Evolutionary conservation across 2,113 vertebrate genomes (phyloP).

Genomic region (Bubo bubo): DNA sequence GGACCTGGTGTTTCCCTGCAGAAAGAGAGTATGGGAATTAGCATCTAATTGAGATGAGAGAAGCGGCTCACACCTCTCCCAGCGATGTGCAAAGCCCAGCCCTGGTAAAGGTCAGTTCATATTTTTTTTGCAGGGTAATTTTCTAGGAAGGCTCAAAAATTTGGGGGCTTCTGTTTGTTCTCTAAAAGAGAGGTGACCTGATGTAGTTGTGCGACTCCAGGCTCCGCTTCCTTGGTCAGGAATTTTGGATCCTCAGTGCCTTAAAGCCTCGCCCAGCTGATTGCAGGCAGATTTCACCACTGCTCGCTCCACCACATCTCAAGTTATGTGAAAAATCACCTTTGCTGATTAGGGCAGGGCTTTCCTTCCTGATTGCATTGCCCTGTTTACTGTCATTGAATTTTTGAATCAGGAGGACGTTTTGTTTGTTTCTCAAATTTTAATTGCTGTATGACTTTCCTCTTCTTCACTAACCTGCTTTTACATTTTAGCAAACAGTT

Average conservation of each 20-base stretch:
- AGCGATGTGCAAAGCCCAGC: background rate
- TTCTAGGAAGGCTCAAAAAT: background rate
- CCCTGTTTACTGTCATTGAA: slow-evolving; percentile 69
- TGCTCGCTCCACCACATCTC: slow-evolving; percentile 38
- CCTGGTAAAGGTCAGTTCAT: background rate
- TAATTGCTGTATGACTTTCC: slow-evolving; percentile 67
- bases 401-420: slow-evolving; percentile 53
- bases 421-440: slow-evolving; percentile 61
- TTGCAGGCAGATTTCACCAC: slow-evolving; percentile 32
- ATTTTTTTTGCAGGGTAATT: background rate
- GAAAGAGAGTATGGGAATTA: background rate
- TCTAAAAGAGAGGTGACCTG: slow-evolving; percentile 58
- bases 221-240: background rate
- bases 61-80: background rate
- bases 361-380: slow-evolving; percentile 61
- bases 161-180: background rate
- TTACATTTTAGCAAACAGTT: slow-evolving; percentile 64
- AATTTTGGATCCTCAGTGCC: background rate
- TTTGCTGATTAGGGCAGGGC: slow-evolving; percentile 38
- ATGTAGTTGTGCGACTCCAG: background rate
- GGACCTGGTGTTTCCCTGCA: background rate
- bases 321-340: slow-evolving; percentile 59
- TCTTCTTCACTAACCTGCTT: slow-evolving; percentile 55
- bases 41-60: slow-evolving; percentile 10
- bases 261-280: slow-evolving; percentile 16